Conservation (phyloP, 2,888 invertebrate genomes). For the Dione juno region DNA sequence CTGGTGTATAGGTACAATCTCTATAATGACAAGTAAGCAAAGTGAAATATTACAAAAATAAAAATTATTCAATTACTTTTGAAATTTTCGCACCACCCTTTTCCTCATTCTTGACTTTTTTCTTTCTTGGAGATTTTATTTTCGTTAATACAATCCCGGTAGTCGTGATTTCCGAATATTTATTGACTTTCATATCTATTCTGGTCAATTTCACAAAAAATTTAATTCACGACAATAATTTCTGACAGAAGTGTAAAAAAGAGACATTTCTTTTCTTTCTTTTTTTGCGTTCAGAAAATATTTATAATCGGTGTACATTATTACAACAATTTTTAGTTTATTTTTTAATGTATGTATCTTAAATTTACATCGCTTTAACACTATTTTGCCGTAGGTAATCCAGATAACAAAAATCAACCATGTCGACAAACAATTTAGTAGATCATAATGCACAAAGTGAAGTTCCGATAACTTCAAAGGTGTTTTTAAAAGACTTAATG, state of each 20-base stretch:
- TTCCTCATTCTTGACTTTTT: constrained; percentile 47
- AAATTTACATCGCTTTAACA: too few species aligned
- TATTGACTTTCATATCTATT: constrained; percentile 19
- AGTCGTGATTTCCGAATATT: constrained; percentile 29
- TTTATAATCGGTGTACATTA: neutral
- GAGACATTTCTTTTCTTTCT: constrained; percentile 10
- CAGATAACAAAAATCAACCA: too few species aligned
- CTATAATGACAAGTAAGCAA: neutral
- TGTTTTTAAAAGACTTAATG: too few species aligned
- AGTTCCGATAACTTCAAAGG: too few species aligned
- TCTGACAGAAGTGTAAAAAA: constrained; percentile 32
- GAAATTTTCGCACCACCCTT: constrained; percentile 22
- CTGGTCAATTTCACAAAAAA: constrained; percentile 34
- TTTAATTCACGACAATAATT: constrained; percentile 26
- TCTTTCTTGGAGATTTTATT: constrained; percentile 32
- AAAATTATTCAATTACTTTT: constrained; percentile 4
- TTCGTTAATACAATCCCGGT: constrained; percentile 29
- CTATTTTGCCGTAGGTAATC: too few species aligned
- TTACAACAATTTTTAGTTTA: too few species aligned
- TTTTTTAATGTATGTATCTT: too few species aligned
- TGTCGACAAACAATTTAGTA: too few species aligned
- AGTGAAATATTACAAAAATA: neutral
- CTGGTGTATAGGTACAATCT: too few species aligned
- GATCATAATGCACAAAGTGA: too few species aligned
- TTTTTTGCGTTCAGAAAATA: constrained; percentile 8